phyloP scores from a whole-genome alignment of 2,888 invertebrate species.

The Stenotaenia linearis region DNA sequence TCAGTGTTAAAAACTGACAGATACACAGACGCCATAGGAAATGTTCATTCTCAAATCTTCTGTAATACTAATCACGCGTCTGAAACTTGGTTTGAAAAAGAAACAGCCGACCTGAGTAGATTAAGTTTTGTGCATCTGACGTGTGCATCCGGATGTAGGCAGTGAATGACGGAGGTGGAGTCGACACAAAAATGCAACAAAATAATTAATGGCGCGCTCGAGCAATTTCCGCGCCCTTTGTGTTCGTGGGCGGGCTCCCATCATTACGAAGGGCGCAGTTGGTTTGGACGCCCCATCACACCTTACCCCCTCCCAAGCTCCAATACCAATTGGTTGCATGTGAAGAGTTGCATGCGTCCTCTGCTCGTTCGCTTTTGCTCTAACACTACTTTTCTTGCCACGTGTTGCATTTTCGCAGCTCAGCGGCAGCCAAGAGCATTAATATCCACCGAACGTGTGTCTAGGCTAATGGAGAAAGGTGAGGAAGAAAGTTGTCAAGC shows the following conservation, averaged over 20 bases:
- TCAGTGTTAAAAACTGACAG: background rate
- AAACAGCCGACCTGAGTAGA: background rate
- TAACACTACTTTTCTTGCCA: background rate
- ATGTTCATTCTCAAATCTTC: background rate
- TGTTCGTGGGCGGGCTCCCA: constrained; percentile 9
- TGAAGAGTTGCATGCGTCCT: background rate
- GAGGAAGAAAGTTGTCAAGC: constrained; percentile 1
- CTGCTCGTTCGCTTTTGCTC: background rate
- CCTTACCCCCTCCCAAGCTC: background rate
- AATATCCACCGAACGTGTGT: constrained; percentile 1
- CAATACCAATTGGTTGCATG: background rate
- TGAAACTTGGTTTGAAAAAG: background rate
- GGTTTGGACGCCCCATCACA: constrained; percentile 9
- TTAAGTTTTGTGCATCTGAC: constrained; percentile 2
- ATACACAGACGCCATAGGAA: background rate
- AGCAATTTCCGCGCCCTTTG: constrained; percentile 3
- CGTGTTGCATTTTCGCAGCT: constrained; percentile 4
- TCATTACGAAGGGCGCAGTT: constrained; percentile 5
- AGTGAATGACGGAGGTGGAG: background rate
- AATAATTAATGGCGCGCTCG: background rate
- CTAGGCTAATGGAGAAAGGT: background rate
- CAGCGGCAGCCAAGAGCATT: background rate
- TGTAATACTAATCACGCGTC: background rate
- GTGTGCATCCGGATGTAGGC: background rate
- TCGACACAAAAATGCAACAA: constrained; percentile 3